Percentiles rank a stretch among this genome's conserved stretches.
Conservation (phyloP, 2,888 invertebrate species). For the Drosophila demipolita region DNA sequence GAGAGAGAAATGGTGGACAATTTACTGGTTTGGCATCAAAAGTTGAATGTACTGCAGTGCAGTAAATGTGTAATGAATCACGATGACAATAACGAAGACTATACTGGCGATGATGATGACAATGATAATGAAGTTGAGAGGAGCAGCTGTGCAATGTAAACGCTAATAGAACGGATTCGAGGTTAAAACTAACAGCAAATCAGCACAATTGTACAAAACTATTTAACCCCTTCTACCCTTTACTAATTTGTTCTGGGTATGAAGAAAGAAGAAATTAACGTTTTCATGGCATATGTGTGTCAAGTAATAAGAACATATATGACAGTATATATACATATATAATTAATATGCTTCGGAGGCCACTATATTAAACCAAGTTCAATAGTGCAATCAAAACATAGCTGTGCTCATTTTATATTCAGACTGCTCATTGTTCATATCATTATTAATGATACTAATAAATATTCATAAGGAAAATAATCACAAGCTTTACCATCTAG, state of each 20-base stretch:
- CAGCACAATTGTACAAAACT: neutral
- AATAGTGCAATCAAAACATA: constrained; percentile 4
- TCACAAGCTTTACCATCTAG: neutral
- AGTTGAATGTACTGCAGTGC: constrained; percentile 33
- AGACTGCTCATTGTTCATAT: neutral
- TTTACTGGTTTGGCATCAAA: constrained; percentile 48
- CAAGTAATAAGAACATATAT: neutral
- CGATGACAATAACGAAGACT: constrained; percentile 4
- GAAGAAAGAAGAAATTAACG: neutral
- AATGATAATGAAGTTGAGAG: constrained; percentile 5
- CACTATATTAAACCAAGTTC: constrained; percentile 3
- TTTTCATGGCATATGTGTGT: neutral
- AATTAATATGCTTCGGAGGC: neutral
- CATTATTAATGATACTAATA: neutral
- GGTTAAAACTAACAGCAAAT: constrained; percentile 28
- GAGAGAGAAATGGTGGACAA: neutral
- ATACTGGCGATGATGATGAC: constrained; percentile 5
- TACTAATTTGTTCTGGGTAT: neutral
- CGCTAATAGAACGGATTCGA: constrained; percentile 53
- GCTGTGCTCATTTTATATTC: neutral
- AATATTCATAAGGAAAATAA: neutral
- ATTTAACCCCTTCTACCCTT: neutral
- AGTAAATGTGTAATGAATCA: constrained; percentile 56
- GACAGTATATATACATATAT: neutral
- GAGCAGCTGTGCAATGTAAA: constrained; percentile 30